phyloP scores from a whole-genome alignment of 2,113 vertebrate genomes.

The Myrmecobius fasciatus region DNA sequence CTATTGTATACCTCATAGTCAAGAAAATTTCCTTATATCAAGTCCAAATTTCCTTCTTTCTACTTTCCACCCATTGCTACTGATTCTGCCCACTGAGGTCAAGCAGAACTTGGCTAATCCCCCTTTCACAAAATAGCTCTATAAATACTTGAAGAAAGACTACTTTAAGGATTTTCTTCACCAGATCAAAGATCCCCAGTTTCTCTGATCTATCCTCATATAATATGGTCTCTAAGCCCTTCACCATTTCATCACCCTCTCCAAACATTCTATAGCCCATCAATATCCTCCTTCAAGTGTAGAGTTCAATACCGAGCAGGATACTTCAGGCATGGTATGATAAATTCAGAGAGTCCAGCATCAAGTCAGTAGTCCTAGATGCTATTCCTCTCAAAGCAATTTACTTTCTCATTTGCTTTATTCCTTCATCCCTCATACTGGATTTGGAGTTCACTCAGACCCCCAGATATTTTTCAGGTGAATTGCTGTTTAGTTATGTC shows the following conservation, averaged over 20 bases:
- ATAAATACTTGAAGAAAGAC: neutral
- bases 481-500: neutral
- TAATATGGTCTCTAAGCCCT: neutral
- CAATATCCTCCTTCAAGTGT: neutral
- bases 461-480: neutral
- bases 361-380: neutral
- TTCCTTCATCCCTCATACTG: neutral
- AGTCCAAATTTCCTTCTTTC: neutral
- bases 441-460: neutral
- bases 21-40: neutral
- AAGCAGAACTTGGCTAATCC: neutral
- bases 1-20: neutral
- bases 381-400: neutral
- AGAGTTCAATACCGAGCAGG: neutral
- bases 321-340: neutral
- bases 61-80: neutral
- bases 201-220: neutral
- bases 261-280: neutral
- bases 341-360: neutral
- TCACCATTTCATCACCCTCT: neutral
- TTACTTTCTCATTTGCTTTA: neutral
- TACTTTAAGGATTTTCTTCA: neutral
- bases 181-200: neutral
- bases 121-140: neutral
- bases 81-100: neutral